Evolutionary conservation across 1,140 invertebrate species (phyloP), one percentile per base, ranked within the genome.

Genomic region (Holotrichia oblita): DNA sequence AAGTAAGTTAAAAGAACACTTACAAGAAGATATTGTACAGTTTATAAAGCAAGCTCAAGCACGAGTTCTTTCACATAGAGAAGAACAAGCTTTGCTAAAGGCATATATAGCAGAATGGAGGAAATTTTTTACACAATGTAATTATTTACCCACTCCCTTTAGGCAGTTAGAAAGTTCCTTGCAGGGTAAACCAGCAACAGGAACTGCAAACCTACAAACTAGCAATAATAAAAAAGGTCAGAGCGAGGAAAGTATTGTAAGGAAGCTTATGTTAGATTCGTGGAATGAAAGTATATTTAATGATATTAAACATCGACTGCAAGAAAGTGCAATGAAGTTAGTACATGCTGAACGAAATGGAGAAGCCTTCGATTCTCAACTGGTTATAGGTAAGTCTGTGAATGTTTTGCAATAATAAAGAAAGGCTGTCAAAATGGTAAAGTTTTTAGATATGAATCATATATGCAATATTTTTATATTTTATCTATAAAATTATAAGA

Each of bases 261-360:
- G 96, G 27, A 91, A 99, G 92, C 87, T 99, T 73, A 99, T 99
- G 98, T 89, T 99, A 80, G 97, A 99, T 87, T 97, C 94, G 82
- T 99, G 98, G 98, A 99, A 99, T 90, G 93, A 96, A 86, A 97
- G 95, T 87, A 99, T 99, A 84, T 99, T 99, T 89, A 92, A 92
- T 85, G 95, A 98, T 86, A 98, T 99, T 80, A 97, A 99, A 87
- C 93, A 97, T 84, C 91, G 95, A 80, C 89, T 99, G 41, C 97
- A 99, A 88, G 95, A 97, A 87, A 97, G 96, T 82, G 98, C 98
- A 8, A 99, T 99, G 97, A 97, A 98, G 88, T 90, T 99, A 80
- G 96, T 99, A 10, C 94, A 98, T 87, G 94, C 96, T 7, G 98
- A 99, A 88, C 90, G 98, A 81, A 98, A 98, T 89, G 98, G 98